Base-by-base conservation (phyloP, 2,888 invertebrate genomes). In the Drosophila hawaiiensis region DNA sequence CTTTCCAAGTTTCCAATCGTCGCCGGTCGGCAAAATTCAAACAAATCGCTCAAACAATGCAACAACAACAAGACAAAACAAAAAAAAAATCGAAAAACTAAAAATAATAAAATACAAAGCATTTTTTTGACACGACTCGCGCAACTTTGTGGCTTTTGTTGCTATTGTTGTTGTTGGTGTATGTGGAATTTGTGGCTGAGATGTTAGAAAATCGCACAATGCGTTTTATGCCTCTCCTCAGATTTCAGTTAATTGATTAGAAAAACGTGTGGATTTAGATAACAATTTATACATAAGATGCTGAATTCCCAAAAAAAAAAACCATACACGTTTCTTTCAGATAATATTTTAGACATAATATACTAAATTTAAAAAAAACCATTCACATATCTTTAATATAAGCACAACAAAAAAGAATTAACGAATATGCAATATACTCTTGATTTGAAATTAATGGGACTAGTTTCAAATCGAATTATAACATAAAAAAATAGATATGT, bases 21-120 rank as follows among this genome's bases (percentile, higher is more conserved):
- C 71, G 78, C 75, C 73, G 73, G 84, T 75, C 87, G 87, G 87
- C 84, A 58, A 82, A 90, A 86, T 86, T 88, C 90, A 88, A 88
- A 88, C 86, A 90, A 86, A 87, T 84, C 90, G 85, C 83, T 84
- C 88, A 87, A 84, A 87, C 87, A 85, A 85, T 87, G 82, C 87
- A 68, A 67, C 77, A 80, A 62, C 54, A 72, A 43, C 4, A 28
- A 47, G 16, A 47, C 25, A 55, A 60, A 73, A 58, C 31, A 28
- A n/a, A 28, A 65, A 19, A 69, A 43, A 71, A 76, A 76, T 16
- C 47, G 25, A 58, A 60, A 65, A 73, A 65, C 39, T n/a, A 28
- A 41, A 67, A 52, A 52, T 67, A 68, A 70, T 55, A 59, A 79
- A 63, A 71, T 68, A 71, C 69, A 73, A 79, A 76, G 79, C 79